A percentile compares a stretch with the other conserved stretches of the same genome.
Conservation (phyloP, 1,140 invertebrate genomes). For the Cepaea nemoralis region DNA sequence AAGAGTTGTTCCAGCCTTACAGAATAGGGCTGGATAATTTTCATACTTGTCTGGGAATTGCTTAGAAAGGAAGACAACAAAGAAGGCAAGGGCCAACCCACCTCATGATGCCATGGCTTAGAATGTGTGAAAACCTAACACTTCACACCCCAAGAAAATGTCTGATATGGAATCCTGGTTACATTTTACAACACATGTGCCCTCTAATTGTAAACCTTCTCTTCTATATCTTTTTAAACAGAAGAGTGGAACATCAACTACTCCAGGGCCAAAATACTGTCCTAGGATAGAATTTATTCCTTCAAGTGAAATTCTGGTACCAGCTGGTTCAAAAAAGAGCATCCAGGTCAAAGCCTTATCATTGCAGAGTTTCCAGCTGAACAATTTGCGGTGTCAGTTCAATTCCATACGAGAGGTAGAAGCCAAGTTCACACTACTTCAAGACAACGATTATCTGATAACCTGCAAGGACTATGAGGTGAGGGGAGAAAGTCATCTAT, state of each 20-base stretch:
- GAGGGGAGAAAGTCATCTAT: too few relatives aligned
- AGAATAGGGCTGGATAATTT: too few relatives aligned
- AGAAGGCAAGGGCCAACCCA: too few relatives aligned
- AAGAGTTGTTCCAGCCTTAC: too few relatives aligned
- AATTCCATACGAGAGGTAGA: slow-evolving; percentile 1
- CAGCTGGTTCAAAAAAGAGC: slow-evolving; percentile 1
- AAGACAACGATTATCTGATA: background rate
- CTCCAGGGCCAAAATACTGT: background rate
- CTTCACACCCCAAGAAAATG: too few relatives aligned
- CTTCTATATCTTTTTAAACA: background rate
- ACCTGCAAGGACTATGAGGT: background rate
- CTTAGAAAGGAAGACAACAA: too few relatives aligned
- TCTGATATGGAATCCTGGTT: too few relatives aligned
- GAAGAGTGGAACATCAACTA: slow-evolving; percentile 12
- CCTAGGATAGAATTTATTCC: background rate
- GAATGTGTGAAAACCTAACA: too few relatives aligned
- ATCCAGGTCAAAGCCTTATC: slow-evolving; percentile 1
- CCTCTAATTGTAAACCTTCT: too few relatives aligned
- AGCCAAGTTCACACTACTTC: background rate
- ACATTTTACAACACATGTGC: too few relatives aligned
- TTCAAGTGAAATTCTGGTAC: background rate
- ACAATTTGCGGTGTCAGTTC: slow-evolving; percentile 51
- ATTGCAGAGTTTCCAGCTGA: slow-evolving; percentile 47
- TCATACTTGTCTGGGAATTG: too few relatives aligned
- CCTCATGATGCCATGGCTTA: too few relatives aligned